Base-by-base conservation (phyloP, 2,888 invertebrate species). In the Megamerina dolium region DNA sequence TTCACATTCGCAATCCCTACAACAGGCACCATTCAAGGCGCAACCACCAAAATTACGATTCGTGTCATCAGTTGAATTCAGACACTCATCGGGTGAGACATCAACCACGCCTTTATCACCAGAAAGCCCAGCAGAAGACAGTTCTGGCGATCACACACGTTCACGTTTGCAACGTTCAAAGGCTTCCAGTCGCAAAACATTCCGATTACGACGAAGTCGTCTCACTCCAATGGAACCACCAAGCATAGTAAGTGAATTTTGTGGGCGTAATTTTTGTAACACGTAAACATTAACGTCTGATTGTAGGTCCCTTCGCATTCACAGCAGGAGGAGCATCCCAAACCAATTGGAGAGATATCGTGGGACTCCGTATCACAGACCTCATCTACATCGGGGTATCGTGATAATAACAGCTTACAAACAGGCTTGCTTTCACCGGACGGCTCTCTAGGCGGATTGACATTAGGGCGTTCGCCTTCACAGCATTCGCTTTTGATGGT, bases 111-210 rank as follows among this genome's bases (percentile, higher is more conserved):
- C 87, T 0, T 69, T 86, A 46, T 87, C 87, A 32, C 87, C 87
- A 16, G 80, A 76, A 54, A 82, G 82, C 66, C 82, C 81, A 20
- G 78, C 74, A 29, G 82, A 81, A 61, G 83, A 81, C 54, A 81
- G 81, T 56, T 81, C 82, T 2, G 81, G 81, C 16, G 80, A 80
- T 63, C 76, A 64, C 70, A 76, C 57, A 68, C 75, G 70, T 74
- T 78, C 63, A 23, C 76, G 91, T 4, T 77, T 95, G 44, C 95
- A 95, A 64, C 79, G 95, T 16, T 85, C 92, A 41, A 94, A 92
- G 73, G 93, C 91, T 26, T 93, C 91, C 63, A 94, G 92, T 60
- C 81, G 94, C 58, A 93, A 91, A 73, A 94, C 94, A 0, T 95
- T 95, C 73, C 82, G 92, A 49, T 77, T 90, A 48, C 78, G 87